Evolutionary conservation across 2,888 invertebrate genomes (phyloP).

Genomic region (Agonum fuliginosum): DNA sequence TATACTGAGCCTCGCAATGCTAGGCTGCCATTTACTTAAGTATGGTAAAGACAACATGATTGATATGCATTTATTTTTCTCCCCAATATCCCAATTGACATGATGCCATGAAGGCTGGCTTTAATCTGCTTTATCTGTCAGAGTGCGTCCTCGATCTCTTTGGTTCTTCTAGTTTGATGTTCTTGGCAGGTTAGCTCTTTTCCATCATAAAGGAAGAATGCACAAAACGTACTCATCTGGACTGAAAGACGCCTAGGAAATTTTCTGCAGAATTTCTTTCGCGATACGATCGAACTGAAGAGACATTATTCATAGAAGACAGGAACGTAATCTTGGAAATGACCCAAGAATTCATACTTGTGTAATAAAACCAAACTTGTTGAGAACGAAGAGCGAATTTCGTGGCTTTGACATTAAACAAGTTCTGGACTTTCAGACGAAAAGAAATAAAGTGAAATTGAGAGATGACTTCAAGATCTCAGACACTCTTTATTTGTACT

Average conservation of each 20-base stretch:
- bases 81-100: slow-evolving; percentile 20
- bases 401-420: slow-evolving; percentile 46
- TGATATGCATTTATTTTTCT: too few species aligned
- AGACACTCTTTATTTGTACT: neutral
- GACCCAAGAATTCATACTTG: slow-evolving; percentile 46
- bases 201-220: slow-evolving; percentile 5
- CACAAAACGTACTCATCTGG: slow-evolving; percentile 2
- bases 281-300: slow-evolving; percentile 23
- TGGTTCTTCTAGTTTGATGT: slow-evolving; percentile 39
- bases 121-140: slow-evolving; percentile 36
- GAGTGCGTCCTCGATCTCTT: neutral
- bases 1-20: too few species aligned
- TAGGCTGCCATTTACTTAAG: neutral
- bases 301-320: slow-evolving; percentile 52
- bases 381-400: slow-evolving; percentile 33
- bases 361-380: slow-evolving; percentile 49
- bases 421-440: slow-evolving; percentile 9
- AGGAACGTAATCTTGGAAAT: slow-evolving; percentile 50
- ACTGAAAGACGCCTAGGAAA: slow-evolving; percentile 7
- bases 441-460: slow-evolving; percentile 43
- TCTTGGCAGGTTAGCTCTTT: slow-evolving; percentile 22
- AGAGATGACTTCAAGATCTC: slow-evolving; percentile 6
- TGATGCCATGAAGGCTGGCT: slow-evolving; percentile 15
- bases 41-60: too few species aligned
- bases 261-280: slow-evolving; percentile 28